Base-by-base conservation (phyloP, 1,140 invertebrate species). In the Bicyclus anynana region DNA sequence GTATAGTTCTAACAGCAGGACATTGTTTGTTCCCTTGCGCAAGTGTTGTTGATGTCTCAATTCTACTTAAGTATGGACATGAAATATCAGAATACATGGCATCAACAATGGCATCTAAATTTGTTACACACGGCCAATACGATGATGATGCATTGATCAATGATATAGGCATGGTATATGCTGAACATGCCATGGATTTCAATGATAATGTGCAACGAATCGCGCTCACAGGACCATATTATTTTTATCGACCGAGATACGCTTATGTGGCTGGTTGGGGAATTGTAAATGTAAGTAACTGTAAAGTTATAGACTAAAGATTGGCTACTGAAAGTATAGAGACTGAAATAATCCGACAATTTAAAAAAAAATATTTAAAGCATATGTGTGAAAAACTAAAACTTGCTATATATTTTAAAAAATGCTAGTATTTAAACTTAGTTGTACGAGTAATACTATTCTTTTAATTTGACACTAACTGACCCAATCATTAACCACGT, bases 221-320 rank as follows among this genome's bases (percentile, higher is more conserved):
- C 2, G 58, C 59, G 5, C 7, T 73, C 10, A 23, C 64, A 47
- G 33, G 13, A 13, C 16, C 38, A 17, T 33, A 37, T n/a, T n/a
- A n/a, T 9, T 50, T 59, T 2, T 54, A 58, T n/a, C 49, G 53
- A 9, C 50, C 37, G 2, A 57, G 35, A 18, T 40, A 18, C 20
- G 69, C 46, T 1, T 46, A 59, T 14, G 51, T 68, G 7, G 62
- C 69, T 53, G 69, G 69, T 4, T 71, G 69, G 69, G 69, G 69
- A 20, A 10, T 54, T 12, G n/a, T 50, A 7, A 55, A 67, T 20
- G 67, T 69, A 56, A 64, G 65, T n/a, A n/a, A n/a, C n/a, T 40
- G 37, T 38, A 5, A 14, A 20, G 14, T 16, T 5, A 10, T 38
- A 16, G 12, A 35, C 14, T 16, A 9, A 10, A 38, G n/a, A 16